These are phyloP conservation scores for Cinara cedri DNA, from an alignment of 2,888 invertebrate species.

Conservation along the genomic window DNA sequence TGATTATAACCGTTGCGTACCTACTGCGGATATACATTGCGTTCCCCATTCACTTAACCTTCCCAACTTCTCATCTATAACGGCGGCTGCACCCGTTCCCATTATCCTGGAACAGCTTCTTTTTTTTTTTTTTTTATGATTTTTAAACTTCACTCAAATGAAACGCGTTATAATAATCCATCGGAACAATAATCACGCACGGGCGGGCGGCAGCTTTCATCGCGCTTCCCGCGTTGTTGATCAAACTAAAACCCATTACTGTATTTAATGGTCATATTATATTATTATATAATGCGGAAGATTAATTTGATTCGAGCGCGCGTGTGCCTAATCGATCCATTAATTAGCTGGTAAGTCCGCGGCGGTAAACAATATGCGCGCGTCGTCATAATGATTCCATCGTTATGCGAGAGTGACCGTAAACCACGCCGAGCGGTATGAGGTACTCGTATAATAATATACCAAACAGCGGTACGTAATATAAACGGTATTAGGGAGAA, in stretches of 20 bases:
- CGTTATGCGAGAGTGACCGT: neutral
- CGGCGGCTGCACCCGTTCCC: too few relatives aligned
- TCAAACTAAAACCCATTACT: neutral
- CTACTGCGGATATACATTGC: too few relatives aligned
- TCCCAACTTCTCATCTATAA: too few relatives aligned
- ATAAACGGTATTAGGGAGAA: too few relatives aligned
- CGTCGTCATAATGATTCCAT: neutral
- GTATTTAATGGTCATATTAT: neutral
- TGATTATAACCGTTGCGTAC: too few relatives aligned
- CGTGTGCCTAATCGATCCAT: constrained; percentile 8
- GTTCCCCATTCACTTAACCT: too few relatives aligned
- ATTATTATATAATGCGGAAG: neutral
- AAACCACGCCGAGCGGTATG: too few relatives aligned
- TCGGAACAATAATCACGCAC: neutral
- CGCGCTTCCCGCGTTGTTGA: neutral
- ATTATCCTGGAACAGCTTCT: too few relatives aligned
- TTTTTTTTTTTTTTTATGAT: too few relatives aligned
- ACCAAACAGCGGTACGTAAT: too few relatives aligned
- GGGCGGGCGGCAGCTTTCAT: too few relatives aligned
- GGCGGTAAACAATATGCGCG: neutral
- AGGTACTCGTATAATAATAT: too few relatives aligned
- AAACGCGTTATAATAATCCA: neutral
- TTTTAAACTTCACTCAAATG: neutral
- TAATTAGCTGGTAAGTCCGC: neutral
- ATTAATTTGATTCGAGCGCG: neutral